A percentile compares a stretch with the other conserved stretches of the same genome.
These are phyloP conservation scores for Rhynchopsitta pachyrhyncha DNA, from an alignment of 2,113 vertebrate species.

Conservation along the genomic window DNA sequence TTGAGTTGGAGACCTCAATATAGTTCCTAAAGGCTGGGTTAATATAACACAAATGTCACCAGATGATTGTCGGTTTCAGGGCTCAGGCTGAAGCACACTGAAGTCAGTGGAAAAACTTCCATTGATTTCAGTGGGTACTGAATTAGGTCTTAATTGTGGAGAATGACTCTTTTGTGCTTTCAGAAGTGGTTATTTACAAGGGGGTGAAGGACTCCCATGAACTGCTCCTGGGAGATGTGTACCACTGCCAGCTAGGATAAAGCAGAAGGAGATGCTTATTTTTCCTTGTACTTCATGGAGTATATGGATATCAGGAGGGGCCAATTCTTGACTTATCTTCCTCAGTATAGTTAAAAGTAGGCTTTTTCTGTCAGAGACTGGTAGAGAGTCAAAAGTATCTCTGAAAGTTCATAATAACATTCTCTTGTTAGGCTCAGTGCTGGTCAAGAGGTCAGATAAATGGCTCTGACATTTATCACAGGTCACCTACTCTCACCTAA, in stretches of 20 bases:
- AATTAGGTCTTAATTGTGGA: conserved; percentile 52
- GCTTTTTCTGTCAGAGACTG: neutral
- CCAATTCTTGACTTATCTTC: neutral
- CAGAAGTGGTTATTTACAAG: conserved; percentile 1
- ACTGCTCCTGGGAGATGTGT: neutral
- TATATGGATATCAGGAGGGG: neutral
- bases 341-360: neutral
- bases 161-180: conserved; percentile 9
- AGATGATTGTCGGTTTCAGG: conserved; percentile 40
- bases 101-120: conserved; percentile 16
- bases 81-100: neutral
- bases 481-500: neutral
- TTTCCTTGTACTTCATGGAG: neutral
- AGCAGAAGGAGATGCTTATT: neutral
- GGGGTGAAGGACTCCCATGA: neutral
- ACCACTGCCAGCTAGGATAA: neutral
- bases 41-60: conserved; percentile 59
- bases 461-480: neutral
- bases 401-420: neutral
- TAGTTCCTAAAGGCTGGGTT: conserved; percentile 49
- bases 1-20: conserved; percentile 59
- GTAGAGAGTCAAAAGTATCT: neutral
- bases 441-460: neutral
- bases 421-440: neutral
- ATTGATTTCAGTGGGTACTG: conserved; percentile 25